Evolutionary conservation across 2,888 invertebrate genomes (phyloP), one percentile per base, ranked within the genome.

Genomic region (Tenthredo distinguenda): DNA sequence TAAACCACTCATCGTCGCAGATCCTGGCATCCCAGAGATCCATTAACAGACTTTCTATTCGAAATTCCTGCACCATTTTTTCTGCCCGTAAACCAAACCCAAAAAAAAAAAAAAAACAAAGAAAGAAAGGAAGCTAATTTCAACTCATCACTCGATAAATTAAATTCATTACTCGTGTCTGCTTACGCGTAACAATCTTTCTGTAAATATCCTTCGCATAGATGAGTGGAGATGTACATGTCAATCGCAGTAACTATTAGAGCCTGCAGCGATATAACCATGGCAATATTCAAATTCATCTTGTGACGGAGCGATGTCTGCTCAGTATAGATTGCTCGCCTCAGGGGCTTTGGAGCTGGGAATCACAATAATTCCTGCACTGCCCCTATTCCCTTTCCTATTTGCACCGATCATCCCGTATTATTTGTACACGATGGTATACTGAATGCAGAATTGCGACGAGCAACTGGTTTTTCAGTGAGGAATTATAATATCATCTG

Each of bases 291-390:
- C 92, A 92, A 92, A 92, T 93, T 91, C 91, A 91, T 91, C 90
- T 89, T 89, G 90, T 90, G 91, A 90, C 90, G 90, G 90, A 92
- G 91, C 90, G 91, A 90, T 91, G 91, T 91, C 92, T 92, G 91
- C 89, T 89, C 90, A 89, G 90, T 92, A 92, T 92, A 92, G 93
- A 93, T 93, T 92, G 92, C 90, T 91, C 90, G 89, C 91, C 91
- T 88, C 88, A 88, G 91, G 92, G 91, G 83, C 84, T 89, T 86
- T 87, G 88, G 68, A 71, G 84, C 65, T 68, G 83, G 90, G 91
- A 91, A 92, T 92, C 92, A 92, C 92, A 93, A 93, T 93, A 93
- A 93, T 93, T 93, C 90, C 92, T 90, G 93, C 93, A 93, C 93
- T 93, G 92, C 93, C 92, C 91, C 92, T 90, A 90, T 91, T 91